A percentile compares a stretch with the other conserved stretches of the same genome.
Evolutionary conservation across 2,797 vertebrate genomes (phyloP).

Genomic region (Hozukius guyotensis): DNA sequence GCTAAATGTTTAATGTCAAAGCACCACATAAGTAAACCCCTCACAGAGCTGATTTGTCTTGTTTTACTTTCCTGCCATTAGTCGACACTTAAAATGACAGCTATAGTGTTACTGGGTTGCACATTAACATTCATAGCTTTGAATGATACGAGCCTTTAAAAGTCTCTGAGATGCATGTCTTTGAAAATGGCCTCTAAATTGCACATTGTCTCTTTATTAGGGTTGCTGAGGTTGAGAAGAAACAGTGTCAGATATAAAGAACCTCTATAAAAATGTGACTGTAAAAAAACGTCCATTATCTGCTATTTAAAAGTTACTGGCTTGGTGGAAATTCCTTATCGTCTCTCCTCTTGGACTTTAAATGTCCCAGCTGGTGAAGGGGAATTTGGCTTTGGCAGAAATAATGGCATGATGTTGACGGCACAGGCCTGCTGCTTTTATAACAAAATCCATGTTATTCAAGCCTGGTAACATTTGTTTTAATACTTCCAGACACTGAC

Average conservation of each 20-base stretch:
- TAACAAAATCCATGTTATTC: not conserved
- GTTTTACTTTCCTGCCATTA: not conserved
- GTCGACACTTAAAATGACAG: not conserved
- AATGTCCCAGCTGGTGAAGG: constrained; percentile 13
- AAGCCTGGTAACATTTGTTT: not conserved
- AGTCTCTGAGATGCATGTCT: not conserved
- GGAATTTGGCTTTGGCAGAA: constrained; percentile 16
- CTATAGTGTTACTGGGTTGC: not conserved
- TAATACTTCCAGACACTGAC: not conserved
- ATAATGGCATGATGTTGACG: not conserved
- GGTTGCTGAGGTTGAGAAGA: not conserved
- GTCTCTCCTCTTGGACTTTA: constrained; percentile 3
- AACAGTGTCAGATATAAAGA: not conserved
- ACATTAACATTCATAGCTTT: not conserved
- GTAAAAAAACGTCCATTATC: constrained; percentile 23
- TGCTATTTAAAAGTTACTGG: constrained; percentile 23
- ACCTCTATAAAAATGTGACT: constrained; percentile 7
- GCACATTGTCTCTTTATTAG: not conserved
- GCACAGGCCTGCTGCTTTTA: not conserved
- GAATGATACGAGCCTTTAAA: not conserved
- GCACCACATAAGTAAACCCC: not conserved
- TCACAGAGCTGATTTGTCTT: not conserved
- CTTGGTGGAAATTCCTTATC: constrained; percentile 5
- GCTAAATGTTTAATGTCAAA: not conserved
- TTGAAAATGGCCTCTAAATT: not conserved